Conservation (phyloP, 2,797 vertebrate genomes). For the Labroides dimidiatus region DNA sequence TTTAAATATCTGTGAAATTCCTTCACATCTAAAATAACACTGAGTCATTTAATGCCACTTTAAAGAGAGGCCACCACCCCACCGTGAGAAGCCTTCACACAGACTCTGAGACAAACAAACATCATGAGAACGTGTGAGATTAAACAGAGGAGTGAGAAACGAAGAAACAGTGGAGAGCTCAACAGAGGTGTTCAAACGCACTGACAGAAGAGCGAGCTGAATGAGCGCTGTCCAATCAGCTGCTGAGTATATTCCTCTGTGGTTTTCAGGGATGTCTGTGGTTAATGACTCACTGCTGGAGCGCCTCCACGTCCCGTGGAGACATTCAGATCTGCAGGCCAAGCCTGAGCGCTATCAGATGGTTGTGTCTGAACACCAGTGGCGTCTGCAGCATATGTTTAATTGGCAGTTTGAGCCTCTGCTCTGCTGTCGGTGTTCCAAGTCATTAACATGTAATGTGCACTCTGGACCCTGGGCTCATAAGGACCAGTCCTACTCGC, state of each 20-base stretch:
- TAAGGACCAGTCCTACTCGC: slow-evolving; percentile 62
- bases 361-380: slow-evolving; percentile 71
- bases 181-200: background rate
- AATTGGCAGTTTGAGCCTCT: slow-evolving; percentile 81
- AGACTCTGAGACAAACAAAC: slow-evolving; percentile 44
- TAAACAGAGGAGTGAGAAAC: slow-evolving; percentile 43
- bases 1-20: slow-evolving; percentile 15
- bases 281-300: slow-evolving; percentile 77
- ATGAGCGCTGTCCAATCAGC: slow-evolving; percentile 63
- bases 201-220: slow-evolving; percentile 10
- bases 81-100: too few relatives aligned
- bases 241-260: slow-evolving; percentile 53
- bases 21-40: slow-evolving; percentile 35
- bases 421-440: slow-evolving; percentile 79
- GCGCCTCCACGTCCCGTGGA: slow-evolving; percentile 65
- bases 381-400: slow-evolving; percentile 80
- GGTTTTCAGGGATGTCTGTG: slow-evolving; percentile 72
- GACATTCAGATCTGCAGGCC: slow-evolving; percentile 69
- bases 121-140: slow-evolving; percentile 33
- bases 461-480: slow-evolving; percentile 65
- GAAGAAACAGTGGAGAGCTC: slow-evolving; percentile 11
- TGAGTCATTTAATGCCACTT: slow-evolving; percentile 31
- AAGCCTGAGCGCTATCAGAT: slow-evolving; percentile 73
- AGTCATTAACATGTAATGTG: slow-evolving; percentile 82
- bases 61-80: slow-evolving; percentile 42